phyloP scores from a whole-genome alignment of 2,888 invertebrate species.

The Leuctra nigra region DNA sequence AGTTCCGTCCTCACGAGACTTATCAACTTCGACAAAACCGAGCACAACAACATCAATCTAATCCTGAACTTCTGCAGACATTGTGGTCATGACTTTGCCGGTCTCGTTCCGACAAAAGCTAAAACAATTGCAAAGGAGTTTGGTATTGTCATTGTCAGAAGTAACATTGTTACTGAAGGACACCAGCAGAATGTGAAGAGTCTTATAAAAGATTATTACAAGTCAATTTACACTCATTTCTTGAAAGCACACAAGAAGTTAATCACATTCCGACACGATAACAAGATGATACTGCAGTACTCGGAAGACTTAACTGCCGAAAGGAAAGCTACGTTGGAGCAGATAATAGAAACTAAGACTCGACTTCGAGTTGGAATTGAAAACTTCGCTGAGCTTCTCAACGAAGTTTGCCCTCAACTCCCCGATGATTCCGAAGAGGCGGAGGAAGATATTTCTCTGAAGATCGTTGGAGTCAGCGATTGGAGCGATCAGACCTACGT shows the following conservation, averaged over 20 bases:
- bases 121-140: slow-evolving; percentile 59
- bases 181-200: slow-evolving; percentile 79
- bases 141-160: slow-evolving; percentile 59
- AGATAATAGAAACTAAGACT: slow-evolving; percentile 68
- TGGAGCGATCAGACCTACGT: slow-evolving; percentile 29
- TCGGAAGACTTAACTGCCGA: slow-evolving; percentile 90
- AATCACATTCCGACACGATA: slow-evolving; percentile 77
- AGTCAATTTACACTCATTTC: slow-evolving; percentile 74
- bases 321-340: slow-evolving; percentile 75
- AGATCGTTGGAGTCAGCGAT: neutral
- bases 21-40: slow-evolving; percentile 88
- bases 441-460: neutral
- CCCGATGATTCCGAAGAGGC: slow-evolving; percentile 36
- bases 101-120: slow-evolving; percentile 67
- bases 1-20: slow-evolving; percentile 79
- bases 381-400: slow-evolving; percentile 77
- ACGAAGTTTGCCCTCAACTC: slow-evolving; percentile 68
- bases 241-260: slow-evolving; percentile 58
- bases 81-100: slow-evolving; percentile 94
- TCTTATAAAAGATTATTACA: slow-evolving; percentile 82
- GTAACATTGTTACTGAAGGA: slow-evolving; percentile 73
- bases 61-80: slow-evolving; percentile 90
- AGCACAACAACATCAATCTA: slow-evolving; percentile 87
- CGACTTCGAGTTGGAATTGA: slow-evolving; percentile 69
- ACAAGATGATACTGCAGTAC: slow-evolving; percentile 79